Base-by-base conservation (phyloP, 2,113 vertebrate genomes). In the Atherinomorus stipes region DNA sequence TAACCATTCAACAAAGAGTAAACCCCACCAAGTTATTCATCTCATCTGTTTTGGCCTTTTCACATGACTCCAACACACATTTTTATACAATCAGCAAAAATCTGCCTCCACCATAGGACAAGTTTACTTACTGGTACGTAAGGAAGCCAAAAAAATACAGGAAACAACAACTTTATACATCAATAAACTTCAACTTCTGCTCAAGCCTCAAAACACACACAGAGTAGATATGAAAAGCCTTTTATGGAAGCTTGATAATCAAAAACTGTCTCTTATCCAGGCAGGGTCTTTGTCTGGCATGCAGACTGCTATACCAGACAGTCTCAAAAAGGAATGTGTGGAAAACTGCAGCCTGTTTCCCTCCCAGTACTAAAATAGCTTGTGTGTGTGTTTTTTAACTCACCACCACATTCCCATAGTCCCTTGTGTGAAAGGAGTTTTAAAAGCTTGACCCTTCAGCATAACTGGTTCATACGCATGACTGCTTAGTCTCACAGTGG, bases 321-420 rank as follows among this genome's bases (percentile, higher is more conserved):
- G 61, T 79, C 83, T 85, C 22, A 44, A 59, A 73, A 82, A 80
- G 90, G 88, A 92, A 92, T 91, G 78, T 83, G 83, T 92, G 91
- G 91, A 91, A 92, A 92, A 87, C 67, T 54, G 54, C 79, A 80
- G 62, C 71, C 45, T 53, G 67, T 70, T 82, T 73, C 76, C 88
- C 87, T 92, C 91, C 85, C 91, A 90, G 54, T 25, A 74, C 81
- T 64, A 87, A 90, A 93, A 93, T 91, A 92, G 86, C 82, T 81
- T 47, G 11, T 52, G 70, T 83, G 62, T 66, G 28, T 61, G 63
- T 71, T 77, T 57, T 83, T 71, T 60, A 81, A 63, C 77, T 80
- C 74, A 71, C 81, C 63, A 66, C 83, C 34, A 73, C 84, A 81
- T 92, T 92, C 87, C 81, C 86, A 90, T 38, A 73, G 62, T 71